Base-by-base conservation (phyloP, 2,797 vertebrate species). In the Ispidina picta region DNA sequence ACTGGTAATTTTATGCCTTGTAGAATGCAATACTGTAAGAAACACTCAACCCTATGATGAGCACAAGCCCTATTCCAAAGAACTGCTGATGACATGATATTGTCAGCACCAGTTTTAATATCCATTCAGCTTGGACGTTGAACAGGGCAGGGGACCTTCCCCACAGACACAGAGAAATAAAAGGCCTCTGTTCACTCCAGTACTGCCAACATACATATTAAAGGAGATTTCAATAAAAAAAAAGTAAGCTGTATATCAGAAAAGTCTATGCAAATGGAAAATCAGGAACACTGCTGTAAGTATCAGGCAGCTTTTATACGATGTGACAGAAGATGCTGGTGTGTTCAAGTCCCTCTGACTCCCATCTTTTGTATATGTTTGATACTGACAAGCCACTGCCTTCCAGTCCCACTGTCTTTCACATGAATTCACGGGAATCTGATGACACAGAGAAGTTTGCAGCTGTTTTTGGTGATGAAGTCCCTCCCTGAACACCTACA, bases 41-140 rank as follows among this genome's bases (percentile, higher is more conserved):
- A 92, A 88, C 44, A 41, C 41, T 77, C 78, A 83, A 59, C 33
- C 31, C 0, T 66, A 55, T 55, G 80, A 82, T 49, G 68, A 82
- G 33, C 69, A 60, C 52, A 43, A 89, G 48, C 43, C n/a, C 12
- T 62, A 3, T 55, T 69, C 69, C 43, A 82, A 54, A 85, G 75
- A 77, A 65, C 41, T 37, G 58, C n/a, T 71, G 86, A 82, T 90
- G 88, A 91, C 81, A 62, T 28, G 29, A 55, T 55, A 69, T n/a
- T 90, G 72, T 88, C 81, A 80, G 84, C 86, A 77, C 23, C 66
- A 80, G 65, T 33, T 90, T 91, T 83, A 87, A 83, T 64, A 82
- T 44, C 69, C 69, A 85, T 59, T 89, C 82, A 83, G 65, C 28
- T 23, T 63, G 22, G 43, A 64, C 35, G 44, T 33, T 68, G 54